Conservation (phyloP, 2,797 vertebrate species). For the Eulemur mongoz region DNA sequence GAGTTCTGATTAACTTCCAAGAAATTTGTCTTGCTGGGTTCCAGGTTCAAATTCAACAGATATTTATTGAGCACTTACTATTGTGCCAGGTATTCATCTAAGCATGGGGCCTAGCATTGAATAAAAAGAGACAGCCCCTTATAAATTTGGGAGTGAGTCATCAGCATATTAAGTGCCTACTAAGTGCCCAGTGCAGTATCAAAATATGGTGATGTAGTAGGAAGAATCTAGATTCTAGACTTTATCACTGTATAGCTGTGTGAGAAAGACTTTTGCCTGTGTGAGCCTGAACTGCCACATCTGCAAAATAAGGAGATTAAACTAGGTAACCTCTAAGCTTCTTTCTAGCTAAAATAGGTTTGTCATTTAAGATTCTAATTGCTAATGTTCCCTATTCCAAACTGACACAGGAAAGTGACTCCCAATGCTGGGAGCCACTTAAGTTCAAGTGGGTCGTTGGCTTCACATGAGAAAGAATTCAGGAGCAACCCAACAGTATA, state of each 20-base stretch:
- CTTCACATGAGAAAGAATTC: too few relatives aligned
- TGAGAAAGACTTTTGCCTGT: background rate
- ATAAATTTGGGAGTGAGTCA: background rate
- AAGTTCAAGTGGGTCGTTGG: too few relatives aligned
- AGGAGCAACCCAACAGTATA: too few relatives aligned
- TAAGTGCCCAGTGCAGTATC: background rate
- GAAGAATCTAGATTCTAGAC: conserved; percentile 20
- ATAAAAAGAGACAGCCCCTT: background rate
- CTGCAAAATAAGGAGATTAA: background rate
- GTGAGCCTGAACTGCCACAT: background rate
- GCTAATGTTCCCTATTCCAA: background rate
- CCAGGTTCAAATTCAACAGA: background rate
- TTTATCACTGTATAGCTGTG: background rate
- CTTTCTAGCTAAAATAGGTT: background rate
- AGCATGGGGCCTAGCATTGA: background rate
- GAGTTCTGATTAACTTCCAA: conserved; percentile 23
- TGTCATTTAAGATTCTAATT: background rate
- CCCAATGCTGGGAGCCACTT: too few relatives aligned
- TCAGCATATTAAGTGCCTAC: background rate
- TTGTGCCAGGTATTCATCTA: background rate
- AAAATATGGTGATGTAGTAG: background rate
- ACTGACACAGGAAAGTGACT: too few relatives aligned
- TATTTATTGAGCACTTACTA: background rate
- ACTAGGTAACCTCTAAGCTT: background rate
- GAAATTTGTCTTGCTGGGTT: conserved; percentile 28